A percentile compares a stretch with the other conserved stretches of the same genome.
Evolutionary conservation across 2,113 vertebrate species (phyloP).

Genomic region (Accipiter virgatus): DNA sequence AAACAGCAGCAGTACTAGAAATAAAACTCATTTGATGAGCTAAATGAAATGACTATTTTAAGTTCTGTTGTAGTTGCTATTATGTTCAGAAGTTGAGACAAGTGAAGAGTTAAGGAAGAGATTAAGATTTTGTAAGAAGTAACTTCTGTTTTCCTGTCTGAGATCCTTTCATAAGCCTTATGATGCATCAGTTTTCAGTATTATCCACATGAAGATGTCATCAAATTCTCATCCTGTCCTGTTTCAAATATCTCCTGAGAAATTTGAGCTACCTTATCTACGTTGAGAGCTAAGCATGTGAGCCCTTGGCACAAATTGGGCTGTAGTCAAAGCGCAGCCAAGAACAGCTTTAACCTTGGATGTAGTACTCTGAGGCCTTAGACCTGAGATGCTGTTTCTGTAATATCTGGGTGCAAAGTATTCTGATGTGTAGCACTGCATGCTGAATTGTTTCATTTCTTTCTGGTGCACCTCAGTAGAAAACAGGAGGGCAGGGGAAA

Average conservation of each 20-base stretch:
- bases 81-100: not conserved
- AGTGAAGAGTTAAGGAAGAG: not conserved
- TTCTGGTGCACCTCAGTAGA: not conserved
- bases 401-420: not conserved
- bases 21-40: not conserved
- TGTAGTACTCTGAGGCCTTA: not conserved
- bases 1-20: not conserved
- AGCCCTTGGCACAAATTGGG: not conserved
- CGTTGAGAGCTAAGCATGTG: not conserved
- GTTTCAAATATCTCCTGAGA: not conserved
- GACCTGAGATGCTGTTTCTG: not conserved
- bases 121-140: not conserved
- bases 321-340: not conserved
- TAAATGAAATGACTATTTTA: not conserved
- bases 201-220: not conserved
- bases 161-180: not conserved
- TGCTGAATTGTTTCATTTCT: not conserved
- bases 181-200: not conserved
- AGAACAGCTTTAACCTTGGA: not conserved
- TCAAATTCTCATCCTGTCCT: not conserved
- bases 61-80: not conserved
- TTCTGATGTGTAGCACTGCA: fast-evolving
- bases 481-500: not conserved
- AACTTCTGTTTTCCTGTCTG: not conserved
- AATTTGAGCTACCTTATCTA: not conserved